phyloP scores from a whole-genome alignment of 2,797 vertebrate genomes.

The Alfaro cultratus region DNA sequence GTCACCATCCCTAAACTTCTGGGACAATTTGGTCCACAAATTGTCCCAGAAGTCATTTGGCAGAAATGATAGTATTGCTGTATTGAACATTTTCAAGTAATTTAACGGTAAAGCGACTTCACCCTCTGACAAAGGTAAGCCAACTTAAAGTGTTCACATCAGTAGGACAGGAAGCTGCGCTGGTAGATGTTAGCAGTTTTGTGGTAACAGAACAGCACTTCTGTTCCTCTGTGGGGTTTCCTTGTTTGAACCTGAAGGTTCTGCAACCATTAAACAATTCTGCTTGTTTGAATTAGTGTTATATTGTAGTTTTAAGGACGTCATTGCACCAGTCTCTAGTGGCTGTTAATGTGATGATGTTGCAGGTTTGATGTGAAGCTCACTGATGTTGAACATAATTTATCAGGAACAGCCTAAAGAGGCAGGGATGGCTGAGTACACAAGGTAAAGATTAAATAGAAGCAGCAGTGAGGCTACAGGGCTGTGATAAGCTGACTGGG shows the following conservation, averaged over 20 bases:
- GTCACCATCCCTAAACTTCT: too few species aligned
- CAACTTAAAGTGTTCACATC: neutral
- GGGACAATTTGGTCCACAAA: too few species aligned
- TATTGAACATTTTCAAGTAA: too few species aligned
- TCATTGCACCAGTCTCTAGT: neutral
- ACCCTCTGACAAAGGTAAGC: neutral
- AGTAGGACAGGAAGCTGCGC: neutral
- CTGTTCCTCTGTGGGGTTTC: neutral
- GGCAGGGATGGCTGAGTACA: conserved; percentile 1
- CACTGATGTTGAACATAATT: neutral
- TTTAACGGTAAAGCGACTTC: too few species aligned
- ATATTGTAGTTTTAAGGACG: neutral
- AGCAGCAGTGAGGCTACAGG: neutral
- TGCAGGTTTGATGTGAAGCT: neutral
- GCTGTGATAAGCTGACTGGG: conserved; percentile 22
- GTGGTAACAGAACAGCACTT: neutral
- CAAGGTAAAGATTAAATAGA: conserved; percentile 37
- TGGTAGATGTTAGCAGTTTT: neutral
- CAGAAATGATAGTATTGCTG: too few species aligned
- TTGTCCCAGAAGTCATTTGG: too few species aligned
- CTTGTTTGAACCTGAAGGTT: neutral
- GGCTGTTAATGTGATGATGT: neutral
- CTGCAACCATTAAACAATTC: neutral
- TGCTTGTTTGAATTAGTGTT: neutral
- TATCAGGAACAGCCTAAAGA: conserved; percentile 21